Evolutionary conservation across 2,797 vertebrate genomes (phyloP), one percentile per base, ranked within the genome.

Genomic region (Aplochiton taeniatus): DNA sequence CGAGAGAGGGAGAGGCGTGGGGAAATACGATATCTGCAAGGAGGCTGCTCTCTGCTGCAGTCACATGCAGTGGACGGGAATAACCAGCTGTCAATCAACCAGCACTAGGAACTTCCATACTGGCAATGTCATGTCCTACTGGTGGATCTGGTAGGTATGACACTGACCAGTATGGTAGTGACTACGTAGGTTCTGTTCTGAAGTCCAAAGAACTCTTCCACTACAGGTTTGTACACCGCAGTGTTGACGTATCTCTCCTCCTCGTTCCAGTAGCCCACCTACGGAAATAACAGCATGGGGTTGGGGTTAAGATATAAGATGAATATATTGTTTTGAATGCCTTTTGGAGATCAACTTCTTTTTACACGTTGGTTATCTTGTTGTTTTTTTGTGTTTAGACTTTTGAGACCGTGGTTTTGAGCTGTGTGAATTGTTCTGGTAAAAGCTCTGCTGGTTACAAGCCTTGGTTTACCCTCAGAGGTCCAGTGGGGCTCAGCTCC

Each of bases 201-300:
- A 48, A 98, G 90, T 8, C 93, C 94, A 1, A 85, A 89, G 13
- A 96, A 93, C 70, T 98, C 96, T 0, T 97, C 96, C 58, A 89
- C 82, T 0, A 83, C 73, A 42, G 86, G 94, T 55, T 87, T 84
- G 79, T 96, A 96, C 0, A 92, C 80, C 0, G 94, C 93, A 5
- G 93, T 92, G 79, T 93, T 95, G 61, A 99, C 94, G 58, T 97
- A 91, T 80, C 95, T 95, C 59, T 95, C 90, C 58, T 89, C 93
- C 87, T 98, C 95, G 13, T 94, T 98, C 97, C 97, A 99, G 79
- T 93, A 94, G 57, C 96, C 97, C 18, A 98, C 96, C 97, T 99
- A 90, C 61, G 68, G 56, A 61, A 17, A 79, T 50, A 43, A 58
- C 14, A 14, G 47, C 31, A 48, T 12, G 8, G 11, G 47, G 47